Evolutionary conservation across 2,113 vertebrate species (phyloP), one percentile per base, ranked within the genome.

Genomic region (Aleadryas rufinucha): DNA sequence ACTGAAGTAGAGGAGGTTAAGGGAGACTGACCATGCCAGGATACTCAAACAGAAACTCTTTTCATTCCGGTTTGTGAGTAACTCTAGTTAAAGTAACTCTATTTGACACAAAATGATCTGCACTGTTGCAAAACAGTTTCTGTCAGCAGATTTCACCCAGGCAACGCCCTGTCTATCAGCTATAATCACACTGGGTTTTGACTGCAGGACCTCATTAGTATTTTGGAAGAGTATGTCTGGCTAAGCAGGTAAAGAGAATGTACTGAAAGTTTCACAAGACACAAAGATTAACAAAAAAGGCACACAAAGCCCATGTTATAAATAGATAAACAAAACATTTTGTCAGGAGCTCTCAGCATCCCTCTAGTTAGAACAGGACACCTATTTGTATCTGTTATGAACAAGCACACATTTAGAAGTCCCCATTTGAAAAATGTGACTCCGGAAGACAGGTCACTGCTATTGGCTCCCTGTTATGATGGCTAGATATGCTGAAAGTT

Each of bases 81-180:
- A 84, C 45, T 75, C 65, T 21, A 75, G 59, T 89, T 83, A 56
- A 91, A 97, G 42, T 65, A 27, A 69, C 61, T 85, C 65, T 65
- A 14, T 79, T 88, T 61, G 86, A 94, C 86, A 90, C 59, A 74
- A 94, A 90, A 86, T 70, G 1, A 85, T 75, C 84, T 76, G 72
- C 42, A 54, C 81, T 59, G 42, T 90, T 94, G 88, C 83, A 90
- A 88, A 94, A 95, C 17, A 94, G 79, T 77, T 93, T 85, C 88
- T 90, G 79, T 78, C 69, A 91, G 76, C 61, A 94, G 69, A 95
- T 64, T 92, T 89, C 47, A 87, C 47, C 41, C 11, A 45, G 74
- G 47, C 65, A 95, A 93, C 12, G 0, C 80, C 94, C 84, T 78
- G 80, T 59, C 76, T 89, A 71, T 91, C 60, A 52, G 56, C 41